Evolutionary conservation across 2,888 invertebrate species (phyloP), one percentile per base, ranked within the genome.

Genomic region (Agonopterix alstromeriana): DNA sequence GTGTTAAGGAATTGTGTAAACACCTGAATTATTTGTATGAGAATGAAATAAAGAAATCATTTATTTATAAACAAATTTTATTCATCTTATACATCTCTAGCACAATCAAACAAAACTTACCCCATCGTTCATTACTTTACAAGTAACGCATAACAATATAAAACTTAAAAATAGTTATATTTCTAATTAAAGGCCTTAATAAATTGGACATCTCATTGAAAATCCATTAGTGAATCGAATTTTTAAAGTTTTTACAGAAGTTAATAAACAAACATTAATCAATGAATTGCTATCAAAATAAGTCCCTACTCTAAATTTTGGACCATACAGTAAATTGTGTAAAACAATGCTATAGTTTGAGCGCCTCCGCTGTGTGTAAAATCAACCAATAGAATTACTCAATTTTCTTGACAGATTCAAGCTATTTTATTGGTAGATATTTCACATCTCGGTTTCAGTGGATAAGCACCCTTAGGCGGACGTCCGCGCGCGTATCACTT

Each of bases 81-180:
- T 73, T 82, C 64, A 68, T 73, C 82, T 82, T 81, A 82, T 61
- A 79, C 77, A 74, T 75, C 63, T 80, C 68, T 74, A 79, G 65
- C 73, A 77, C 71, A 78, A 73, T 77, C 57, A 78, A 82, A 82
- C 81, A 80, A 77, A 82, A 79, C 75, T 70, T 67, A 72, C 65
- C 65, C 61, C 64, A 60, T 59, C 53, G 56, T 27, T 35, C 67
- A 78, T 77, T 77, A 82, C 82, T 83, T 83, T 63, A 68, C 60
- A 83, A 83, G 84, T 77, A 84, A 81, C 64, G 71, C 59, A 58
- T 54, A 77, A 69, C 75, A 81, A 75, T 58, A 48, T 61, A 51
- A 47, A 63, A 75, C 59, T 49, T 61, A 51, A 42, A 63, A 66
- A 63, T 67, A 70, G 53, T 60, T 10, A 38, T 46, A 65, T 47